Percentiles rank a stretch among this genome's conserved stretches.
phyloP scores from a whole-genome alignment of 2,888 invertebrate genomes.

The Gortyna flavago region DNA sequence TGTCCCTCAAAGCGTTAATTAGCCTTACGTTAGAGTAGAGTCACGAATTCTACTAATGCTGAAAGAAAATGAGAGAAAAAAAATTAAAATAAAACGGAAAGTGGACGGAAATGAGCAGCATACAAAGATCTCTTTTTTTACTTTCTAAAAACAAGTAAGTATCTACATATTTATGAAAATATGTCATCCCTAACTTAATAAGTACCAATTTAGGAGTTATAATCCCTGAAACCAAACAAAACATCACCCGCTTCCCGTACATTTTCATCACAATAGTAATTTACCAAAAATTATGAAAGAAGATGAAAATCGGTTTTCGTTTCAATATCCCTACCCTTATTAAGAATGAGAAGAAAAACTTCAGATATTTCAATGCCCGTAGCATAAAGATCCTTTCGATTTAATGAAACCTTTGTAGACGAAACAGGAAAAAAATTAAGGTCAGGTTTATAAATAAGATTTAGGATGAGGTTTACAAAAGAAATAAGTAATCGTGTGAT shows the following conservation, averaged over 20 bases:
- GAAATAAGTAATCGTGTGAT: neutral
- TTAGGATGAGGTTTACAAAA: slow-evolving; percentile 12
- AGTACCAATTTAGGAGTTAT: neutral
- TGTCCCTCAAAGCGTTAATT: neutral
- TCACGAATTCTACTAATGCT: neutral
- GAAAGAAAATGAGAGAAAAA: neutral
- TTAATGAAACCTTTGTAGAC: slow-evolving; percentile 48
- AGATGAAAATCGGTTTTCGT: slow-evolving; percentile 69
- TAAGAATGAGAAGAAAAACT: slow-evolving; percentile 35
- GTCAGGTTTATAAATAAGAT: slow-evolving; percentile 11
- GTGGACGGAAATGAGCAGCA: neutral
- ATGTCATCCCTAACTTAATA: slow-evolving; percentile 13
- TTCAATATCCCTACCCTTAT: slow-evolving; percentile 64
- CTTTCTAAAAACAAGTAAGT: neutral
- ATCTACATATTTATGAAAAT: slow-evolving; percentile 2
- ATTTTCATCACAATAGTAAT: slow-evolving; percentile 69
- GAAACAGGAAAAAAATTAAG: slow-evolving; percentile 32
- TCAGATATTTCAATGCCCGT: slow-evolving; percentile 40
- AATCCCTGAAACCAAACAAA: slow-evolving; percentile 10
- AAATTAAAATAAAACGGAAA: neutral
- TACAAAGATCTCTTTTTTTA: neutral
- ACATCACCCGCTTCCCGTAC: slow-evolving; percentile 7
- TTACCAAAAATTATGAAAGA: slow-evolving; percentile 72
- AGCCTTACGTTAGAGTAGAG: neutral
- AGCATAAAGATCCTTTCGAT: slow-evolving; percentile 30